phyloP scores from a whole-genome alignment of 2,797 vertebrate genomes.

The Cryptoblepharus egeriae region DNA sequence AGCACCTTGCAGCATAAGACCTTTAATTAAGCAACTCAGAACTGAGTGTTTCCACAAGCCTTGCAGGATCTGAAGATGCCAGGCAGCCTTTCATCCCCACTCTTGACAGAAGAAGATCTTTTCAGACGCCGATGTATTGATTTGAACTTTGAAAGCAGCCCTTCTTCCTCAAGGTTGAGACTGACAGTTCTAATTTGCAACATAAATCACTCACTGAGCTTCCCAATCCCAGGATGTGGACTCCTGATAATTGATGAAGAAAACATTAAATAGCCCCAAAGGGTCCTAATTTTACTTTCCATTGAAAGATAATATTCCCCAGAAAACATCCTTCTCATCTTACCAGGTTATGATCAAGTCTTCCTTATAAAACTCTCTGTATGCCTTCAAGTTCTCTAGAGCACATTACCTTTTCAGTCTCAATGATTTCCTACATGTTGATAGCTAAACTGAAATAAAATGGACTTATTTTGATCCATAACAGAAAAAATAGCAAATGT shows the following conservation, averaged over 20 bases:
- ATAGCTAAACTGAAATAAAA: slow-evolving; percentile 40
- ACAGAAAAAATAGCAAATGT: slow-evolving; percentile 27
- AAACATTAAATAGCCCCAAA: neutral
- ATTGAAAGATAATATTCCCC: neutral
- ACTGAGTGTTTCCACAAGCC: neutral
- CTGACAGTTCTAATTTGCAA: slow-evolving; percentile 29
- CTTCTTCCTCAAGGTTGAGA: neutral
- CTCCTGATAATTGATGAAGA: neutral
- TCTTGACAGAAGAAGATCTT: neutral
- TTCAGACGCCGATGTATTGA: neutral
- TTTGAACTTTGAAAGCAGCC: slow-evolving; percentile 3
- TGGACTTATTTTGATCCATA: slow-evolving; percentile 47
- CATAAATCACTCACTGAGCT: neutral
- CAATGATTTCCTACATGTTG: slow-evolving; percentile 10
- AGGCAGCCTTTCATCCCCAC: slow-evolving; percentile 6
- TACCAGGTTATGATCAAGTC: slow-evolving; percentile 1
- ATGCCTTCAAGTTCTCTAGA: slow-evolving; percentile 8
- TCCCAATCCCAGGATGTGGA: neutral
- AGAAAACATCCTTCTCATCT: neutral
- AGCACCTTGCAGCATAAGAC: neutral
- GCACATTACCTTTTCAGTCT: neutral
- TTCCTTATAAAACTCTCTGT: slow-evolving; percentile 11
- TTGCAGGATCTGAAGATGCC: neutral
- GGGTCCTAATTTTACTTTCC: neutral
- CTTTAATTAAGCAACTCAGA: neutral